Conservation (phyloP, 1,140 invertebrate genomes). For the Matsumurasca onukii region DNA sequence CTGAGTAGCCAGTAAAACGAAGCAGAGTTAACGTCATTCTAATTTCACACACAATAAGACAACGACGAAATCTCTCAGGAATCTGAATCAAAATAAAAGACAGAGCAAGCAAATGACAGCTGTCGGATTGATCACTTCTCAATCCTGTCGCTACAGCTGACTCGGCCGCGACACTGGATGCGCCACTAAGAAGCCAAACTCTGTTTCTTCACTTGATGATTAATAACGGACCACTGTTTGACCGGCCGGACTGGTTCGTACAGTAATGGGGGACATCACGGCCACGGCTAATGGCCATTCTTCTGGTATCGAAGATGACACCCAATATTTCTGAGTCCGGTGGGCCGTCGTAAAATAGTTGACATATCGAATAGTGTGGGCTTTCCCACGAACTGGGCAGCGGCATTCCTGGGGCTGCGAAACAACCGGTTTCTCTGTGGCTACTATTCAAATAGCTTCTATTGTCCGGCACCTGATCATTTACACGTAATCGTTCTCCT, state of each 20-base stretch:
- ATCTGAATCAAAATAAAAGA: no score
- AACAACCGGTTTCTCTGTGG: slow-evolving; percentile 18
- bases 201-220: background rate
- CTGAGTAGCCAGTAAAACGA: no score
- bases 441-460: slow-evolving; percentile 25
- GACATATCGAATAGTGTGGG: slow-evolving; percentile 15
- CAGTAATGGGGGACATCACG: background rate
- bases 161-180: no score
- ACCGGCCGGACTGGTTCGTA: background rate
- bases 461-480: slow-evolving; percentile 17
- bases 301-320: slow-evolving; percentile 24
- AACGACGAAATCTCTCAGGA: no score
- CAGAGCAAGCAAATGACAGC: no score
- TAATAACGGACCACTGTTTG: background rate
- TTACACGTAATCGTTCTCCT: background rate
- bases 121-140: no score
- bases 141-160: no score
- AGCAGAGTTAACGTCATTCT: no score
- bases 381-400: background rate
- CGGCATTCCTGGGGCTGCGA: slow-evolving; percentile 2
- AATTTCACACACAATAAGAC: no score
- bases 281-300: background rate
- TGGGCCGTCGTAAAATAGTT: background rate
- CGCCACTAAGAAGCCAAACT: background rate
- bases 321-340: slow-evolving; percentile 13